Conservation (phyloP, 2,113 vertebrate species). For the Galemys pyrenaicus region DNA sequence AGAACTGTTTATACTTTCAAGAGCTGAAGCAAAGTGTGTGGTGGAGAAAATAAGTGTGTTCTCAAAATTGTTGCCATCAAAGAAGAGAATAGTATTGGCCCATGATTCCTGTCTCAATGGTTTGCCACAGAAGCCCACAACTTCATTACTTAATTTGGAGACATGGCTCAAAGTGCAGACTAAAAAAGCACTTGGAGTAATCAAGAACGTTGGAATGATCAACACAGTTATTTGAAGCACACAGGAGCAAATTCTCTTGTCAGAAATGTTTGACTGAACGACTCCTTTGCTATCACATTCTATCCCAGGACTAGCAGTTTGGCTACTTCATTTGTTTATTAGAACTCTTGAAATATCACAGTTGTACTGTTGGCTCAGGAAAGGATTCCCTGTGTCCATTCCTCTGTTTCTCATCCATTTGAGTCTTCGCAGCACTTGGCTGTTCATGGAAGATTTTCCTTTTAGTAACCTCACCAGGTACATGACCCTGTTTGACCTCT, state of each 20-base stretch:
- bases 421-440: neutral
- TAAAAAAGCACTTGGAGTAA: neutral
- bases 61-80: neutral
- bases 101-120: neutral
- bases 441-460: neutral
- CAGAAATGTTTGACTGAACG: neutral
- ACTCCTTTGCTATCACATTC: neutral
- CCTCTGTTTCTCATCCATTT: neutral
- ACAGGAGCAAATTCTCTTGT: neutral
- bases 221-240: neutral
- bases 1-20: neutral
- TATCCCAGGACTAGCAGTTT: neutral
- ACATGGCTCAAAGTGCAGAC: neutral
- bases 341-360: neutral
- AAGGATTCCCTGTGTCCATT: neutral
- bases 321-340: neutral
- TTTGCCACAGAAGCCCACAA: neutral
- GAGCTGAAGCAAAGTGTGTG: neutral
- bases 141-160: neutral
- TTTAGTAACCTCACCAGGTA: neutral
- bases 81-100: constrained; percentile 39
- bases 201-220: neutral
- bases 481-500: rapidly evolving
- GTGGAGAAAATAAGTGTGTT: neutral
- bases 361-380: neutral